Conservation (phyloP, 1,140 invertebrate species). For the Stegodyphus mimosarum region DNA sequence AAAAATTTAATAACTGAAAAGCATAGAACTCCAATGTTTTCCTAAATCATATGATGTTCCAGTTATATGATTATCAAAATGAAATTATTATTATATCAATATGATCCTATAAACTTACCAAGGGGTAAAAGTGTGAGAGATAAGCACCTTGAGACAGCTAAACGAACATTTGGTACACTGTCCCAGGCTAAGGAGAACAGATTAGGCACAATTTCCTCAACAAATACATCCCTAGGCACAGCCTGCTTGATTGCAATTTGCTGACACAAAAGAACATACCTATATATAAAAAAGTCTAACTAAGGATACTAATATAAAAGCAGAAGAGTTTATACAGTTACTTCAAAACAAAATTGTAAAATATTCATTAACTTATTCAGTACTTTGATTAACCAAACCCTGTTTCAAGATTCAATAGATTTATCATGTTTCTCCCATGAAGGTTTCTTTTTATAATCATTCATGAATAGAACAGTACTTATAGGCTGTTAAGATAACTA, state of each 20-base stretch:
- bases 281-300: conserved; percentile 62
- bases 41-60: too few species aligned
- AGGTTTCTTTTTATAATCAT: too few species aligned
- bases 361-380: neutral
- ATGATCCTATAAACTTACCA: conserved; percentile 63
- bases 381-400: neutral
- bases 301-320: neutral
- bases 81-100: too few species aligned
- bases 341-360: neutral
- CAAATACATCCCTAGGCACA: conserved; percentile 73
- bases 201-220: conserved; percentile 75
- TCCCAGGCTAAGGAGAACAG: conserved; percentile 77
- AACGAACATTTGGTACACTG: conserved; percentile 79
- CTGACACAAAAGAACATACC: conserved; percentile 68
- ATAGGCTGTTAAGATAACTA: too few species aligned
- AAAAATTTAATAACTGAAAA: too few species aligned
- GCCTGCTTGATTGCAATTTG: conserved; percentile 69
- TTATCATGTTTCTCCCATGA: too few species aligned
- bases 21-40: too few species aligned
- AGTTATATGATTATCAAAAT: too few species aligned
- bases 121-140: conserved; percentile 65
- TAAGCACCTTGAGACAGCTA: conserved; percentile 75
- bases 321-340: neutral
- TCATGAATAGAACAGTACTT: too few species aligned
- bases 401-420: too few species aligned